Conservation (phyloP, 2,797 vertebrate species). For the Setipinna tenuifilis region DNA sequence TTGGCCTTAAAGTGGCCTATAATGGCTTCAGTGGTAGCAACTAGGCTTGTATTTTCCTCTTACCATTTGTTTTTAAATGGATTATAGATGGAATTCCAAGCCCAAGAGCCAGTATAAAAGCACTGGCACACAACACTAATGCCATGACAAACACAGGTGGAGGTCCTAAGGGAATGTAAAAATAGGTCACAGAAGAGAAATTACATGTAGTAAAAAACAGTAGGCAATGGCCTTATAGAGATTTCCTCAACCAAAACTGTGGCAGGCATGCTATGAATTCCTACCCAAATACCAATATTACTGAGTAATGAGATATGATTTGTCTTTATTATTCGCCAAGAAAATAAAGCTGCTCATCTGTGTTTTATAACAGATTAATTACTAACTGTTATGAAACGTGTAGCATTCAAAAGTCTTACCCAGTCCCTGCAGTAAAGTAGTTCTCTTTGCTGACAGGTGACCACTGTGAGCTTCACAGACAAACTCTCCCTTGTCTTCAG, state of each 20-base stretch:
- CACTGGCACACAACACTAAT: conserved; percentile 23
- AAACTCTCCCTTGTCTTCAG: conserved; percentile 45
- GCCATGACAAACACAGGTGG: background rate
- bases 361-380: too few relatives aligned
- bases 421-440: conserved; percentile 8
- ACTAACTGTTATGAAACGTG: too few relatives aligned
- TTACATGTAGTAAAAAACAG: too few relatives aligned
- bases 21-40: background rate
- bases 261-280: too few relatives aligned
- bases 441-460: background rate
- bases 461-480: conserved; percentile 35
- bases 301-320: too few relatives aligned
- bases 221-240: too few relatives aligned
- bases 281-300: too few relatives aligned
- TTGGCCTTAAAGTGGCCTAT: too few relatives aligned
- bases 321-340: too few relatives aligned
- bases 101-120: background rate
- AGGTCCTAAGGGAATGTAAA: conserved; percentile 32
- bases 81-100: conserved; percentile 24
- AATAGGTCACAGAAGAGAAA: background rate
- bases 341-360: too few relatives aligned
- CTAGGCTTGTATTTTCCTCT: background rate
- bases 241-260: background rate
- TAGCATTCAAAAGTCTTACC: conserved; percentile 20
- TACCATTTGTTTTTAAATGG: background rate